A percentile compares a stretch with the other conserved stretches of the same genome.
Evolutionary conservation across 2,113 vertebrate genomes (phyloP).

Genomic region (Colaptes auratus): DNA sequence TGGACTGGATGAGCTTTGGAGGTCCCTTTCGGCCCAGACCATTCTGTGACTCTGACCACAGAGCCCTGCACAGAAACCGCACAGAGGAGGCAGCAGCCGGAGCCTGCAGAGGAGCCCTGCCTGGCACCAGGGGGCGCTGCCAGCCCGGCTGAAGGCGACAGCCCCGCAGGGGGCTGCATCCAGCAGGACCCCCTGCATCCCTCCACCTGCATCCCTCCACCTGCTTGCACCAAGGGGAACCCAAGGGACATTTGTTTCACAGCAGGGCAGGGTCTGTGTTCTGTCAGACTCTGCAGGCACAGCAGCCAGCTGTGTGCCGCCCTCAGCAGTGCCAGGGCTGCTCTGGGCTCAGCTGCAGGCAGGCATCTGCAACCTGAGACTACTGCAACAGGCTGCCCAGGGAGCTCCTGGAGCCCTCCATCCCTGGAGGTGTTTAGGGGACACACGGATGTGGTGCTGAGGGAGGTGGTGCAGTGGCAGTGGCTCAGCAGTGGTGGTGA

Average conservation of each 20-base stretch:
- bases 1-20: too few species aligned
- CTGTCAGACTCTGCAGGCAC: neutral
- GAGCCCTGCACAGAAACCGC: neutral
- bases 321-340: neutral
- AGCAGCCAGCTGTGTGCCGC: neutral
- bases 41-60: too few species aligned
- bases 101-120: neutral
- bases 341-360: neutral
- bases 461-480: too few species aligned
- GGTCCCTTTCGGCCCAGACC: too few species aligned
- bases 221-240: rapidly evolving
- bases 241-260: neutral
- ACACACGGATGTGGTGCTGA: too few species aligned
- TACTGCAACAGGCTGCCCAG: too few species aligned
- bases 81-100: rapidly evolving
- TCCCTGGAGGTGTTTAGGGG: too few species aligned
- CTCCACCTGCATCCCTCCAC: too few species aligned
- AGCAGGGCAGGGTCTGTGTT: neutral
- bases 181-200: rapidly evolving
- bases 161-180: neutral
- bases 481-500: too few species aligned
- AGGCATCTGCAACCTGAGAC: neutral
- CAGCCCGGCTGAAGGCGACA: neutral
- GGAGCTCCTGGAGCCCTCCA: too few species aligned
- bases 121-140: conserved; percentile 48